Conservation (phyloP, 1,140 invertebrate species). For the Dryas iulia region DNA sequence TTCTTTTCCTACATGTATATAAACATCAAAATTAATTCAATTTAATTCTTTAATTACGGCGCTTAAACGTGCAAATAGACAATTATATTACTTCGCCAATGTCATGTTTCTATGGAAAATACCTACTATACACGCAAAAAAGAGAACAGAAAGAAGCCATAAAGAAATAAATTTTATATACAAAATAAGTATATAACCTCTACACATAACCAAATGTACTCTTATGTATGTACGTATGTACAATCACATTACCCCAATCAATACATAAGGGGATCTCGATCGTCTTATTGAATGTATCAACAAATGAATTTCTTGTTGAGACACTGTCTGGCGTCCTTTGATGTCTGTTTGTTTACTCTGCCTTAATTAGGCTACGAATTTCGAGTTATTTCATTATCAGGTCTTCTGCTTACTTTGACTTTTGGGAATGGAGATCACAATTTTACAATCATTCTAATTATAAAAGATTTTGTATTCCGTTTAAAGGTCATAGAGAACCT, state of each 20-base stretch:
- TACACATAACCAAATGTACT: too few relatives aligned
- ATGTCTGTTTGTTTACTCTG: conserved; percentile 55
- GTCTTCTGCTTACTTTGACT: conserved; percentile 12
- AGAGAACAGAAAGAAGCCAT: not conserved
- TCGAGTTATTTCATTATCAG: conserved; percentile 34
- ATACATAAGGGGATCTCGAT: conserved; percentile 31
- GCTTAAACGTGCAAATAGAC: too few relatives aligned
- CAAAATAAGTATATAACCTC: not conserved
- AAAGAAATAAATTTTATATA: not conserved
- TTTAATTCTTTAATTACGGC: too few relatives aligned
- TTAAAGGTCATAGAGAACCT: too few relatives aligned
- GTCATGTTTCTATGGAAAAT: too few relatives aligned
- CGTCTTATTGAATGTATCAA: conserved; percentile 61
- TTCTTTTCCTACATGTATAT: too few relatives aligned
- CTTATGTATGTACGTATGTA: not conserved
- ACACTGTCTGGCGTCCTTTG: conserved; percentile 55
- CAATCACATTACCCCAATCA: conserved; percentile 26
- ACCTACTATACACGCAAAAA: not conserved
- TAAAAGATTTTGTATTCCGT: too few relatives aligned
- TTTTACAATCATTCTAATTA: not conserved
- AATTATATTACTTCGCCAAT: too few relatives aligned
- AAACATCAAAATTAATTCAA: too few relatives aligned
- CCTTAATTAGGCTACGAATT: conserved; percentile 45
- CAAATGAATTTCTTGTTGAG: conserved; percentile 57
- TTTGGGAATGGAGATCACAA: conserved; percentile 1